These are phyloP conservation scores for Zophobas atratus DNA, from an alignment of 1,140 invertebrate genomes.

Conservation along the genomic window DNA sequence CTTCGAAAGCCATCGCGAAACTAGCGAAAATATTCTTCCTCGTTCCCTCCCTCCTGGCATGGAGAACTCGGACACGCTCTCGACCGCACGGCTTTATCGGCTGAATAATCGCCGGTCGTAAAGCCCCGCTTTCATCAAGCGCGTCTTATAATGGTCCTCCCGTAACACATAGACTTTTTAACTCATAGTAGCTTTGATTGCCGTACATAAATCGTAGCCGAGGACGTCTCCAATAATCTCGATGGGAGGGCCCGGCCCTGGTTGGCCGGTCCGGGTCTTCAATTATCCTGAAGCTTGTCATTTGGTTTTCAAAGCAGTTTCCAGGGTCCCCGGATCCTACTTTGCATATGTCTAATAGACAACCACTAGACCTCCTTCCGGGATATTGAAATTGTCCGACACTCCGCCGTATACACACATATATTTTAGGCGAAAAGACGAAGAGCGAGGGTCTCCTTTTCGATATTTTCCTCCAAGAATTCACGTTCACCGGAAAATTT, in stretches of 20 bases:
- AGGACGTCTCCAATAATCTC: slow-evolving; percentile 51
- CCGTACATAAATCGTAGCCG: slow-evolving; percentile 47
- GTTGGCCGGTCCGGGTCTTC: slow-evolving; percentile 36
- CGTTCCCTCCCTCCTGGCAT: background rate
- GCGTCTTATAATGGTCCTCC: slow-evolving; percentile 17
- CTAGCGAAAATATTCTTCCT: background rate
- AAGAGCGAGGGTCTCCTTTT: background rate
- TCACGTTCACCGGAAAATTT: slow-evolving; percentile 37
- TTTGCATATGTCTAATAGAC: slow-evolving; percentile 52
- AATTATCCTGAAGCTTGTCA: slow-evolving; percentile 54
- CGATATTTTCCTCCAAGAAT: slow-evolving; percentile 28
- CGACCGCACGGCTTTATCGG: slow-evolving; percentile 3
- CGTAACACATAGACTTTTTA: slow-evolving; percentile 49
- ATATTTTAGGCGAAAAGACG: slow-evolving; percentile 32
- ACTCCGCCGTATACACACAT: background rate
- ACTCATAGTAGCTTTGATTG: slow-evolving; percentile 52
- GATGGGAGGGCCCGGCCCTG: slow-evolving; percentile 18
- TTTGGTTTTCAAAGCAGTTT: slow-evolving; percentile 54
- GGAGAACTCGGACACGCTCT: background rate
- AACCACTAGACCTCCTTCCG: slow-evolving; percentile 36
- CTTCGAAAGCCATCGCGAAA: too few relatives aligned
- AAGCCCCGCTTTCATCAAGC: slow-evolving; percentile 26
- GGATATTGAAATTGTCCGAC: slow-evolving; percentile 40
- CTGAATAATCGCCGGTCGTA: slow-evolving; percentile 29
- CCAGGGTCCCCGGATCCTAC: slow-evolving; percentile 24